Percentiles rank a stretch among this genome's conserved stretches.
phyloP scores from a whole-genome alignment of 2,888 invertebrate genomes.

The Ennomos quercinarius region DNA sequence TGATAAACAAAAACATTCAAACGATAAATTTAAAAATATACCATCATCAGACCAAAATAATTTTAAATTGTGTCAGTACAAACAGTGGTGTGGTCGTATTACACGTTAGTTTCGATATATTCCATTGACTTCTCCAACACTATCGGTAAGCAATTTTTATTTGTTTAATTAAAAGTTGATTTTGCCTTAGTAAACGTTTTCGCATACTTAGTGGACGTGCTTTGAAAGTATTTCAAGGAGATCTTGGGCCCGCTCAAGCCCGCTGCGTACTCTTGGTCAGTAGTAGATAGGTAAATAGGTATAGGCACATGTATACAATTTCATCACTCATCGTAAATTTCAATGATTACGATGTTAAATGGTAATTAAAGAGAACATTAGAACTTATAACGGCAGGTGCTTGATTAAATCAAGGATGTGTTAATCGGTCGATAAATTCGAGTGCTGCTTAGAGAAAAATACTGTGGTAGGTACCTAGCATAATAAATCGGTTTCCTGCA shows the following conservation, averaged over 20 bases:
- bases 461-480: neutral
- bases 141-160: slow-evolving; percentile 65
- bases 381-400: slow-evolving; percentile 12
- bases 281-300: slow-evolving; percentile 42
- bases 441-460: neutral
- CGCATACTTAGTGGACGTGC: slow-evolving; percentile 77
- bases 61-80: slow-evolving; percentile 28
- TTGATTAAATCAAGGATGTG: slow-evolving; percentile 22
- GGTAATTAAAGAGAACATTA: slow-evolving; percentile 22
- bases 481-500: slow-evolving; percentile 5
- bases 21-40: slow-evolving; percentile 35
- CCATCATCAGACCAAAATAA: slow-evolving; percentile 11
- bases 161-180: slow-evolving; percentile 65
- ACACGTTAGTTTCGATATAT: slow-evolving; percentile 19
- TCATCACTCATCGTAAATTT: slow-evolving; percentile 40
- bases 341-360: slow-evolving; percentile 23
- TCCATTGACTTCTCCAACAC: slow-evolving; percentile 37
- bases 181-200: slow-evolving; percentile 74
- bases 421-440: slow-evolving; percentile 3
- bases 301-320: slow-evolving; percentile 42
- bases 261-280: slow-evolving; percentile 50
- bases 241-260: slow-evolving; percentile 56
- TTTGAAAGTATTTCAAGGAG: slow-evolving; percentile 85
- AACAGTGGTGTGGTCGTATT: slow-evolving; percentile 41
- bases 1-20: slow-evolving; percentile 45